Evolutionary conservation across 2,797 vertebrate genomes (phyloP).

Genomic region (Coilia nasus): DNA sequence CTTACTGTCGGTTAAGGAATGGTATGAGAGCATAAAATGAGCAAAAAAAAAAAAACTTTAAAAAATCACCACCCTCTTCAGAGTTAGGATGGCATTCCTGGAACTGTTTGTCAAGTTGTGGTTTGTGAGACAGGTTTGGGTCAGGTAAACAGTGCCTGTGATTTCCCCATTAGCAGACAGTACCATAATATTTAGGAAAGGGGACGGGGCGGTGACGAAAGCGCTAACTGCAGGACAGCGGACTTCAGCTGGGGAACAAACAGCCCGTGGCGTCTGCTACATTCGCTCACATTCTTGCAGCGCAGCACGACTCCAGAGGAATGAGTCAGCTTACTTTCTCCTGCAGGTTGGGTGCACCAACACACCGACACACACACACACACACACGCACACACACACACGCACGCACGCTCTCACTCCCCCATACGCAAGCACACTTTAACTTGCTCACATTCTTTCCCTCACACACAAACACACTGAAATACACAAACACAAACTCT

Average conservation of each 20-base stretch:
- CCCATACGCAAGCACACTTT: not conserved
- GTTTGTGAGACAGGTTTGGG: not conserved
- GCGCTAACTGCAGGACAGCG: not conserved
- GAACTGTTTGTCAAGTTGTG: not conserved
- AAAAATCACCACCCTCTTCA: not conserved
- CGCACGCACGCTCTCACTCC: not conserved
- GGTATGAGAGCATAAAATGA: too few species aligned
- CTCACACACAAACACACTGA: too few species aligned
- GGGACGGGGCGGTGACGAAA: not conserved
- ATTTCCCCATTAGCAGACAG: not conserved
- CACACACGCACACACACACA: not conserved
- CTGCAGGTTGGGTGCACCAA: not conserved
- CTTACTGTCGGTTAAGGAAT: too few species aligned
- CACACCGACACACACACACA: not conserved
- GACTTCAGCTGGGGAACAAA: constrained; percentile 5
- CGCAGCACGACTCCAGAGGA: not conserved
- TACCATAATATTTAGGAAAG: not conserved
- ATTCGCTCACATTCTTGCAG: not conserved
- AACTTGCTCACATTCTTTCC: not conserved
- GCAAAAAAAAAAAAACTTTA: too few species aligned
- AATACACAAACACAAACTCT: not conserved
- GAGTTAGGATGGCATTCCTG: not conserved
- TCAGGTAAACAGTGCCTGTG: not conserved
- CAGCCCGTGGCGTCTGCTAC: not conserved
- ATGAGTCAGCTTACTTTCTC: constrained; percentile 24